These are phyloP conservation scores for Danio kyathit DNA, from an alignment of 2,797 vertebrate genomes.

Conservation along the genomic window DNA sequence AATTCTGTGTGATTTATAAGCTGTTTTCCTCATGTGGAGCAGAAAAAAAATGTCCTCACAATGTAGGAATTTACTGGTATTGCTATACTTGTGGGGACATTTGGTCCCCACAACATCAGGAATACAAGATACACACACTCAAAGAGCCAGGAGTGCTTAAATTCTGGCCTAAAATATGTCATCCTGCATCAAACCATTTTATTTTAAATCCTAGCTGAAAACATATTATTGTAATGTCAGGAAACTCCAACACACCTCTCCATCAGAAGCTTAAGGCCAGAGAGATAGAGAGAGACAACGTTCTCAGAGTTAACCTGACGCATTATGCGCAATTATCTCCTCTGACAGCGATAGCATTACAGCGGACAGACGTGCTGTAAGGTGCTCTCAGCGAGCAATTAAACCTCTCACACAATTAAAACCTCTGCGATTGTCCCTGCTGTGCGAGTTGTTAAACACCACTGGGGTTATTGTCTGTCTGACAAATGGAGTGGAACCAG, in stretches of 20 bases:
- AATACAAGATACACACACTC: no score
- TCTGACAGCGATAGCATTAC: not conserved
- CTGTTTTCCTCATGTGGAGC: no score
- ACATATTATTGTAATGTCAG: not conserved
- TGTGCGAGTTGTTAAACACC: constrained; percentile 91
- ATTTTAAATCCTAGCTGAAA: not conserved
- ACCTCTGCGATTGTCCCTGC: constrained; percentile 86
- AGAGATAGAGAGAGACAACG: not conserved
- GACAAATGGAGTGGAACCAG: constrained; percentile 87
- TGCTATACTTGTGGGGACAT: no score
- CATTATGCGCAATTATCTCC: constrained; percentile 21
- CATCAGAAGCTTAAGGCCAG: constrained; percentile 9
- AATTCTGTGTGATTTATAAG: no score
- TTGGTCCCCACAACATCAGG: no score
- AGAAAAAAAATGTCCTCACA: no score
- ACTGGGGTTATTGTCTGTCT: constrained; percentile 90
- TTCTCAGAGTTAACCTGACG: not conserved
- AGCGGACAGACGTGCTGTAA: constrained; percentile 47
- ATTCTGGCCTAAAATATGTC: not conserved
- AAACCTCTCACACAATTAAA: constrained; percentile 89
- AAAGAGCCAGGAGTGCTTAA: not conserved
- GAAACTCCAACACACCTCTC: constrained; percentile 27
- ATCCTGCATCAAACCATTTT: not conserved
- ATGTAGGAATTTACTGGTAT: no score
- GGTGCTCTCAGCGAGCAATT: constrained; percentile 84